Percentiles rank a stretch among this genome's conserved stretches.
phyloP scores from a whole-genome alignment of 2,113 vertebrate species.

The Melanotaenia duboulayi region DNA sequence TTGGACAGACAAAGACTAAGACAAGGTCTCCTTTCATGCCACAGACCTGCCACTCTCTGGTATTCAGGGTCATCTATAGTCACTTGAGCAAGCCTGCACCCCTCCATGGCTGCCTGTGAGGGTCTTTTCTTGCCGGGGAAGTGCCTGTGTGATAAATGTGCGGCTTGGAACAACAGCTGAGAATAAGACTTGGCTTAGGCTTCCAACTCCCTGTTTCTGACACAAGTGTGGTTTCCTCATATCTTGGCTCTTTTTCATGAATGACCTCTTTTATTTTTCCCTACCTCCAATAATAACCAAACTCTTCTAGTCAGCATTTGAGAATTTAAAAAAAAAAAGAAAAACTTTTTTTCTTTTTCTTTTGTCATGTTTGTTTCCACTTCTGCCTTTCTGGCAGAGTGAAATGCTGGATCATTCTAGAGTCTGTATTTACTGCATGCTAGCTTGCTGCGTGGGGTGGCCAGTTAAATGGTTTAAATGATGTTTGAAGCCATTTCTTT shows the following conservation, averaged over 20 bases:
- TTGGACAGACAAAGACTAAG: constrained; percentile 59
- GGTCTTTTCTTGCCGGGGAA: constrained; percentile 75
- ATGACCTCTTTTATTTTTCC: constrained; percentile 83
- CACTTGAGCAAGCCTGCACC: constrained; percentile 66
- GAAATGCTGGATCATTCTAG: constrained; percentile 67
- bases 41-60: constrained; percentile 67
- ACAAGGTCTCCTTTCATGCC: constrained; percentile 76
- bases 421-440: constrained; percentile 68
- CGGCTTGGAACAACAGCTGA: constrained; percentile 85
- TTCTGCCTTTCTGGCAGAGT: constrained; percentile 70
- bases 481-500: constrained; percentile 57
- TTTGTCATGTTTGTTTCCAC: constrained; percentile 78
- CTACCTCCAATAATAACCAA: constrained; percentile 80
- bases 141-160: constrained; percentile 83
- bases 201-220: constrained; percentile 78
- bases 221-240: constrained; percentile 84
- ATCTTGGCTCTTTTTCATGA: constrained; percentile 83
- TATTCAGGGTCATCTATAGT: constrained; percentile 71
- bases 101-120: constrained; percentile 64
- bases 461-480: constrained; percentile 32
- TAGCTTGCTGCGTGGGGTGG: constrained; percentile 48
- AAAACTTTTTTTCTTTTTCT: constrained; percentile 8
- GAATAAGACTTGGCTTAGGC: constrained; percentile 74
- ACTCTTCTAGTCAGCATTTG: constrained; percentile 81
- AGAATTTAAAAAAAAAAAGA: constrained; percentile 29